A percentile compares a stretch with the other conserved stretches of the same genome.
Evolutionary conservation across 1,140 invertebrate genomes (phyloP).

Genomic region (Latrodectus geometricus): DNA sequence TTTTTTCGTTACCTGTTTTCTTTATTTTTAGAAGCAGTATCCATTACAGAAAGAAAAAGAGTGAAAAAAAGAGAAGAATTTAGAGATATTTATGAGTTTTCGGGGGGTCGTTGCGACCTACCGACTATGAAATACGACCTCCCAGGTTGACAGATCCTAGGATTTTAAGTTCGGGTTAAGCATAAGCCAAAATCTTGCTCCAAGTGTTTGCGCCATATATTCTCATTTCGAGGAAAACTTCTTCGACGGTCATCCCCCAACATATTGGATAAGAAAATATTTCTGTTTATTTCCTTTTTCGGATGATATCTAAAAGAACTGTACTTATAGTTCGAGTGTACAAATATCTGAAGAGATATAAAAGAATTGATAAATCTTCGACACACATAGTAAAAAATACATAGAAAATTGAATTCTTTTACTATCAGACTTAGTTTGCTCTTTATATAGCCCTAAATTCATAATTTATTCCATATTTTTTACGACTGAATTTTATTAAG

Average conservation of each 20-base stretch:
- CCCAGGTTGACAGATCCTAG: slow-evolving; percentile 39
- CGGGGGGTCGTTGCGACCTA: background rate
- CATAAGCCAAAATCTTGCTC: slow-evolving; percentile 11
- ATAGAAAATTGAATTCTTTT: too few relatives aligned
- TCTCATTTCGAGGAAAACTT: slow-evolving; percentile 29
- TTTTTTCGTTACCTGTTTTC: background rate
- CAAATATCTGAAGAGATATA: too few relatives aligned
- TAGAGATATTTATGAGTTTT: slow-evolving; percentile 26
- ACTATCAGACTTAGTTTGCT: too few relatives aligned
- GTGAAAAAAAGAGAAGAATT: background rate
- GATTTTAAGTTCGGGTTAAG: slow-evolving; percentile 50
- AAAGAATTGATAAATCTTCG: too few relatives aligned
- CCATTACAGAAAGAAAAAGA: background rate
- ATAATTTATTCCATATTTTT: too few relatives aligned
- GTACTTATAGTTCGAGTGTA: too few relatives aligned
- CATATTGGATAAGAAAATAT: slow-evolving; percentile 10
- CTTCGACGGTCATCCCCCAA: background rate
- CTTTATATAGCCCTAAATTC: too few relatives aligned
- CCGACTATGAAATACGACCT: slow-evolving; percentile 39
- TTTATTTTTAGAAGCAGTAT: background rate
- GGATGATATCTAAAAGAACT: too few relatives aligned
- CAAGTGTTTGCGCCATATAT: slow-evolving; percentile 24
- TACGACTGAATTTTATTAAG: too few relatives aligned
- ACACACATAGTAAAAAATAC: too few relatives aligned
- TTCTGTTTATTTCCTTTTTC: background rate